These are phyloP conservation scores for Alloscopus bannaensis DNA, from an alignment of 2,888 invertebrate species.

Conservation along the genomic window DNA sequence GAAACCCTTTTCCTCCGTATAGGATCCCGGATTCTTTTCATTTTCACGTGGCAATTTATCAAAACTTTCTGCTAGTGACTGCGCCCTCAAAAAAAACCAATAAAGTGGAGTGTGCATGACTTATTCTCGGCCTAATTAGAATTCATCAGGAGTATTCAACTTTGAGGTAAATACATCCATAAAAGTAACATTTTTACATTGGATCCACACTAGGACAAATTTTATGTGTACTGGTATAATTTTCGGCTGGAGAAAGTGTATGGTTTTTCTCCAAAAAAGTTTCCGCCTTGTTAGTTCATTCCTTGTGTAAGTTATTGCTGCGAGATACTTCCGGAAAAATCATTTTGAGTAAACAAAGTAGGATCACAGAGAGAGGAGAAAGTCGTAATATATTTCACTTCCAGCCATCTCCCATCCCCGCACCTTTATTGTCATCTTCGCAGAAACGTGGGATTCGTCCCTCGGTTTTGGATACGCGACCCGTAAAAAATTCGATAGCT, in stretches of 20 bases:
- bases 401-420: too few relatives aligned
- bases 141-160: background rate
- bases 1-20: constrained; percentile 3
- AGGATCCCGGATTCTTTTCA: constrained; percentile 24
- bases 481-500: too few relatives aligned
- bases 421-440: too few relatives aligned
- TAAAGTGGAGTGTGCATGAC: constrained; percentile 5
- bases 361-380: constrained; percentile 5
- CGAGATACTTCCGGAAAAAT: constrained; percentile 47
- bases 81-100: background rate
- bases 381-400: constrained; percentile 37
- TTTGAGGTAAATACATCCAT: background rate
- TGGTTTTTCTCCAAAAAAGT: too few relatives aligned
- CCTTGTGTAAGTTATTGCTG: background rate
- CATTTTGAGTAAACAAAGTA: constrained; percentile 40
- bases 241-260: too few relatives aligned
- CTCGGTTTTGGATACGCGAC: too few relatives aligned
- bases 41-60: constrained; percentile 48
- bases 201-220: too few relatives aligned
- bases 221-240: too few relatives aligned
- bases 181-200: too few relatives aligned
- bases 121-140: background rate
- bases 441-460: too few relatives aligned
- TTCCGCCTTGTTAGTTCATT: background rate
- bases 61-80: constrained; percentile 33